Evolutionary conservation across 2,888 invertebrate species (phyloP), one percentile per base, ranked within the genome.

Genomic region (Eutolmus rufibarbis): DNA sequence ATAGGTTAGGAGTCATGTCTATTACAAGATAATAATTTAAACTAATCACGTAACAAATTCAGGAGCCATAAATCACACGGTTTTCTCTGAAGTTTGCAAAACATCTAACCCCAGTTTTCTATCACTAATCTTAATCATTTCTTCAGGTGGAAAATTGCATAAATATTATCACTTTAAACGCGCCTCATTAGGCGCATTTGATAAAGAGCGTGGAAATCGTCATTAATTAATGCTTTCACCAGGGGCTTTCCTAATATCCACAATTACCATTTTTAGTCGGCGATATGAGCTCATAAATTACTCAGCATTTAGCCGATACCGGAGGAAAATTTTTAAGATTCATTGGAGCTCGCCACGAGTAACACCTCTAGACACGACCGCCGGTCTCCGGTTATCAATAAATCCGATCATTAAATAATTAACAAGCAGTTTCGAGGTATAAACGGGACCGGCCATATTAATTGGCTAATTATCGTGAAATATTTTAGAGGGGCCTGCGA

Each of bases 401-500:
- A 88, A 87, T 88, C 87, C 87, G 87, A 88, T 88, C 88, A 87
- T 87, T 88, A 88, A 88, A 88, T 88, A 88, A 88, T 88, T 88
- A 88, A 88, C 88, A 88, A 88, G 87, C 87, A 87, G 87, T 88
- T 88, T 87, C 77, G 84, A 31, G 79, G 34, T 51, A 74, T 87
- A 87, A 51, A 78, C 57, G 85, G 78, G 12, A 34, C 84, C 87
- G 66, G 76, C 82, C 87, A 88, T 88, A 88, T 88, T 88, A 88
- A 88, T 88, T 88, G 88, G 87, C 87, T 88, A 88, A 88, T 88
- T 88, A 88, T 88, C 88, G 84, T 88, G 85, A 88, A 88, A 88
- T 88, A 88, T 88, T 88, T 87, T 82, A 88, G 76, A 56, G 77
- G 78, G 74, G 87, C 81, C 77, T 86, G 86, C 86, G 86, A 88